Evolutionary conservation across 1,140 invertebrate species (phyloP).

Genomic region (Araneus ventricosus): DNA sequence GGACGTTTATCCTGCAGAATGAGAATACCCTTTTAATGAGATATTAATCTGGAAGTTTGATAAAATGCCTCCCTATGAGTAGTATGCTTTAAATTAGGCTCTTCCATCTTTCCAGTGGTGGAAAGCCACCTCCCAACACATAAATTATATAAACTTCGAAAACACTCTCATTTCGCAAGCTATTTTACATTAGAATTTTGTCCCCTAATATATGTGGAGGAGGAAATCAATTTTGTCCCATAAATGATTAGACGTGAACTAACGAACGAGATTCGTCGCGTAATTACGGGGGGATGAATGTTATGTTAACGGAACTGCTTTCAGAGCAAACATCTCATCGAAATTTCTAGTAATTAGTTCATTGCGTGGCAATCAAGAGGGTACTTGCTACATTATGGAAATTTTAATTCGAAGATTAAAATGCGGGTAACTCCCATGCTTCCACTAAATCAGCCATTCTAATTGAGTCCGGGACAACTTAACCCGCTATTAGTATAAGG

Average conservation of each 20-base stretch:
- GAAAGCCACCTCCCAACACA: not conserved
- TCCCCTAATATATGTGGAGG: not conserved
- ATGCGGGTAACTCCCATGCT: conserved; percentile 23
- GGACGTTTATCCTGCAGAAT: too few relatives aligned
- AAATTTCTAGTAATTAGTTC: conserved; percentile 49
- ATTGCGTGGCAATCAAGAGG: conserved; percentile 42
- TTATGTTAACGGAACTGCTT: conserved; percentile 47
- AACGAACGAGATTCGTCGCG: conserved; percentile 38
- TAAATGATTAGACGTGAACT: conserved; percentile 42
- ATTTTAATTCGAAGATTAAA: conserved; percentile 52
- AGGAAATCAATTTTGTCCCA: conserved; percentile 43
- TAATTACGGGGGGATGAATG: conserved; percentile 37
- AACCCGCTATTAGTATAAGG: conserved; percentile 34
- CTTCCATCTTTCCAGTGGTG: not conserved
- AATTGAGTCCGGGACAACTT: conserved; percentile 34
- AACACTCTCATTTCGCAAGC: conserved; percentile 30
- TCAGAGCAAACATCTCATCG: conserved; percentile 47
- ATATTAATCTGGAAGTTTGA: not conserved
- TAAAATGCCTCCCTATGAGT: not conserved
- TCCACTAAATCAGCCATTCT: conserved; percentile 31
- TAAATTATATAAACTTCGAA: conserved; percentile 39
- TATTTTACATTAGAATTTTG: conserved; percentile 20
- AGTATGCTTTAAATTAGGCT: not conserved
- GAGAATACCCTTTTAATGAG: not conserved
- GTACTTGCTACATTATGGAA: conserved; percentile 52